Conservation (phyloP, 2,888 invertebrate species). For the Ariolimax columbianus region DNA sequence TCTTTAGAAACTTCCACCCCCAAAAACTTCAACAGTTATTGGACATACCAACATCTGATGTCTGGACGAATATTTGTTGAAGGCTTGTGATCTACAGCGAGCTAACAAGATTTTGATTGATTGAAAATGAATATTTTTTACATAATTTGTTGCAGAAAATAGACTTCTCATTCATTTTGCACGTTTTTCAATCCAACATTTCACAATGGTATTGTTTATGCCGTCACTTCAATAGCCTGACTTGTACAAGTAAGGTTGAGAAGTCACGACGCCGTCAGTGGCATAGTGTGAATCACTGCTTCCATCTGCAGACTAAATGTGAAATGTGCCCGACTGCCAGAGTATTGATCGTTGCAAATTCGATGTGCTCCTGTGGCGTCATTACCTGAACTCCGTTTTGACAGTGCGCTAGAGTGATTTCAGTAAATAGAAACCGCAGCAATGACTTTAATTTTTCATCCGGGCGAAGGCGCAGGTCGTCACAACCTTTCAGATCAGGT, state of each 20-base stretch:
- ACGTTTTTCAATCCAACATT: too few species aligned
- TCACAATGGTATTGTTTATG: too few species aligned
- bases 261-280: not conserved
- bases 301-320: not conserved
- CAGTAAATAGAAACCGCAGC: not conserved
- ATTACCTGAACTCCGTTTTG: not conserved
- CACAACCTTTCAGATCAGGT: constrained; percentile 2
- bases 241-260: not conserved
- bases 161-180: too few species aligned
- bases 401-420: not conserved
- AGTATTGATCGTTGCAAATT: not conserved
- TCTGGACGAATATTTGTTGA: too few species aligned
- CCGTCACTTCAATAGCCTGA: too few species aligned
- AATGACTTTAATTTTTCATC: constrained; percentile 8
- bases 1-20: too few species aligned
- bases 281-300: not conserved
- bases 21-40: too few species aligned
- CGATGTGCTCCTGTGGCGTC: not conserved
- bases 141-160: too few species aligned
- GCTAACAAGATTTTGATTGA: too few species aligned
- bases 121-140: too few species aligned
- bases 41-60: too few species aligned
- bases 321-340: not conserved
- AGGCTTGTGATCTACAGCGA: too few species aligned
- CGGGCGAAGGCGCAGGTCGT: not conserved